A percentile compares a stretch with the other conserved stretches of the same genome.
phyloP scores from a whole-genome alignment of 2,888 invertebrate species.

The Ischnus inquisitorius region DNA sequence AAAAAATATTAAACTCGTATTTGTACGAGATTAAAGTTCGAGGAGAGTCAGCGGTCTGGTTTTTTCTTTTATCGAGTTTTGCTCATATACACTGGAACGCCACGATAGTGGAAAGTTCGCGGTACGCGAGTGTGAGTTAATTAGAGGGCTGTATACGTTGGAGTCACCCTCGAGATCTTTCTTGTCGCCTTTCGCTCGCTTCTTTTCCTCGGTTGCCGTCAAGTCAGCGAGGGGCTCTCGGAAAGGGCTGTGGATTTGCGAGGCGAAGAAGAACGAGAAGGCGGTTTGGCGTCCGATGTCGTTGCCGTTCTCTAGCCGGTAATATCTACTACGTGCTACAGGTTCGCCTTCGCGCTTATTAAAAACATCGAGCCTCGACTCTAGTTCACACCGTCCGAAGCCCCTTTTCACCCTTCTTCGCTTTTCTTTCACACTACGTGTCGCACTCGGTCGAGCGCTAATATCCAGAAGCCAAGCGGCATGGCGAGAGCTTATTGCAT shows the following conservation, averaged over 20 bases:
- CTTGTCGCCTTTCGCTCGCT: conserved; percentile 41
- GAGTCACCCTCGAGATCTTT: conserved; percentile 60
- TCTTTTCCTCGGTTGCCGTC: conserved; percentile 45
- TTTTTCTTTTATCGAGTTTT: conserved; percentile 2
- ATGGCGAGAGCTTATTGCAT: conserved; percentile 61
- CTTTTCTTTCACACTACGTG: conserved; percentile 4
- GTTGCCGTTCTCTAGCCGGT: conserved; percentile 72
- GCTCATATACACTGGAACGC: conserved; percentile 26
- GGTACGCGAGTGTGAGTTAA: conserved; percentile 77
- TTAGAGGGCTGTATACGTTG: conserved; percentile 76
- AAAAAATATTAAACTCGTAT: neutral
- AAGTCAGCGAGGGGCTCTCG: conserved; percentile 70
- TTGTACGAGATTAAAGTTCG: neutral
- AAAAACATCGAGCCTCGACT: conserved; percentile 81
- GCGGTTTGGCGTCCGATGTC: conserved; percentile 49
- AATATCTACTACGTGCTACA: conserved; percentile 82
- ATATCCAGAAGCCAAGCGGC: conserved; percentile 62
- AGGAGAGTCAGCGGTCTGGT: neutral
- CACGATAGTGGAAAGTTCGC: conserved; percentile 46
- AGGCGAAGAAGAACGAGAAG: conserved; percentile 38
- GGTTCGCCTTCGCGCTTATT: conserved; percentile 81
- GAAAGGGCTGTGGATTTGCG: conserved; percentile 70
- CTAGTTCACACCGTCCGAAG: conserved; percentile 54
- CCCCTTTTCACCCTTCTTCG: conserved; percentile 36
- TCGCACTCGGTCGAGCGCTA: conserved; percentile 48